Percentiles rank a stretch among this genome's conserved stretches.
Conservation (phyloP, 2,113 vertebrate genomes). For the Galemys pyrenaicus region DNA sequence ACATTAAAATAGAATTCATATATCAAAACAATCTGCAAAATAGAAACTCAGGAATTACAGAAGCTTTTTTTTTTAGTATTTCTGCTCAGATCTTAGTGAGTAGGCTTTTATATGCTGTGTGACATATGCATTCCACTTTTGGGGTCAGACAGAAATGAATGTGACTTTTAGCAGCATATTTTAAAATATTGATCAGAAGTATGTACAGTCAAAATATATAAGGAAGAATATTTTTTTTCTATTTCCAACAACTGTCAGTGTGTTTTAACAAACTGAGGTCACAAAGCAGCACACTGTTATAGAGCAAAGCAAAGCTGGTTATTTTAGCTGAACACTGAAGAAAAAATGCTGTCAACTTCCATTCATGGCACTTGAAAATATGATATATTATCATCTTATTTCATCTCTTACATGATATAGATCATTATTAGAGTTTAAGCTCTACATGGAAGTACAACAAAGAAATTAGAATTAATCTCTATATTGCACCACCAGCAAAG, state of each 20-base stretch:
- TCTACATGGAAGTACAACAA: neutral
- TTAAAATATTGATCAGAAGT: neutral
- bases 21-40: neutral
- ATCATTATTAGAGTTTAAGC: neutral
- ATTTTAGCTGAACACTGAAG: neutral
- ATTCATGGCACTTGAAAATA: slow-evolving; percentile 32
- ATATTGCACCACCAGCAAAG: neutral
- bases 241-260: neutral
- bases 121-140: neutral
- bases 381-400: neutral
- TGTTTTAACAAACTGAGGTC: slow-evolving; percentile 8
- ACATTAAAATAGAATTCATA: neutral
- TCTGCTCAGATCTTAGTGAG: neutral
- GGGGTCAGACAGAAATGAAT: neutral
- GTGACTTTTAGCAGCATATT: neutral
- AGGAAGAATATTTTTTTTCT: neutral
- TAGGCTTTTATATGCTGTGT: neutral
- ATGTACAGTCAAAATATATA: neutral
- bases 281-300: neutral
- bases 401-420: neutral
- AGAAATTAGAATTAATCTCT: slow-evolving; percentile 9
- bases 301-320: neutral
- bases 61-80: neutral
- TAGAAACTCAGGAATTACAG: slow-evolving; percentile 16
- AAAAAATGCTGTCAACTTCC: neutral